Evolutionary conservation across 1,140 invertebrate species (phyloP).

Genomic region (Drosophila virilis): DNA sequence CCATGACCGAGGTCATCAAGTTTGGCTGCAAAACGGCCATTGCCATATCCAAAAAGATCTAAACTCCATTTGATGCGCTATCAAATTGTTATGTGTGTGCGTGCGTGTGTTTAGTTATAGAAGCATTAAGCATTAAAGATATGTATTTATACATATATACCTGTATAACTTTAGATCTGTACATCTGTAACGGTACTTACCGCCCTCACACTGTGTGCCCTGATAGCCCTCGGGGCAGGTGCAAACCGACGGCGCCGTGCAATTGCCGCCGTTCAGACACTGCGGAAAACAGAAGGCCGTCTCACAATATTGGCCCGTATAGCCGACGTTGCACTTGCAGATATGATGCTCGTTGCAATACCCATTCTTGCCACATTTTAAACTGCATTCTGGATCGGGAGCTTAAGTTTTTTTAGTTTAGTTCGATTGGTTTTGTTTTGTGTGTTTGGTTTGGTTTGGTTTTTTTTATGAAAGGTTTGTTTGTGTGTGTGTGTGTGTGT

Average conservation of each 20-base stretch:
- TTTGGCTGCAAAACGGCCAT: constrained; percentile 97
- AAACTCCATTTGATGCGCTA: constrained; percentile 60
- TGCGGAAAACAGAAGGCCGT: constrained; percentile 96
- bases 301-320: constrained; percentile 94
- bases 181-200: constrained; percentile 85
- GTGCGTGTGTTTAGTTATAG: constrained; percentile 6
- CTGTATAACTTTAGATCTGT: too few species aligned
- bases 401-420: constrained; percentile 86
- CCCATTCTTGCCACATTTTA: constrained; percentile 93
- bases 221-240: constrained; percentile 94
- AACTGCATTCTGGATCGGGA: constrained; percentile 94
- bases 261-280: constrained; percentile 96
- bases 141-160: too few species aligned
- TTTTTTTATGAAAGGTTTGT: background rate
- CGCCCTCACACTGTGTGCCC: constrained; percentile 96
- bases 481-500: too few species aligned
- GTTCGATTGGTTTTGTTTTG: constrained; percentile 60
- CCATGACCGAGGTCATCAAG: constrained; percentile 94
- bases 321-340: constrained; percentile 94
- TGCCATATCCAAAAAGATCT: constrained; percentile 96
- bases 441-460: constrained; percentile 10
- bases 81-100: constrained; percentile 24
- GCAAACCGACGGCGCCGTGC: constrained; percentile 94
- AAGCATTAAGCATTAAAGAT: constrained; percentile 16
- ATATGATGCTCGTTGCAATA: constrained; percentile 92